phyloP scores from a whole-genome alignment of 2,797 vertebrate species.

The Meriones psammophilus region DNA sequence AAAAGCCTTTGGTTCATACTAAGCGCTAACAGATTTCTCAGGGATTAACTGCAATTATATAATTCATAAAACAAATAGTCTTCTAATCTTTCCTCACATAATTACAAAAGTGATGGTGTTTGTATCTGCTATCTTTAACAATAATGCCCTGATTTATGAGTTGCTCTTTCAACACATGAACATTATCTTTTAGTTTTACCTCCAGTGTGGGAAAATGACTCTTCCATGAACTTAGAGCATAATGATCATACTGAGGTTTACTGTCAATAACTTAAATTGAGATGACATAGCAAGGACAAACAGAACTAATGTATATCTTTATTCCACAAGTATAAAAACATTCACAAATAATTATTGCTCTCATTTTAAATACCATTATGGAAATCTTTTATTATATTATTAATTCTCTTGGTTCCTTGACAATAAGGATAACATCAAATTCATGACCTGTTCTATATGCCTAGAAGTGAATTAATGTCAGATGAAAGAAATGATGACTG shows the following conservation, averaged over 20 bases:
- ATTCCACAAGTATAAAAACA: slow-evolving; percentile 16
- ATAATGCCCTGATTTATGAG: too few relatives aligned
- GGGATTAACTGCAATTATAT: slow-evolving; percentile 20
- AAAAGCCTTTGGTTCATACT: slow-evolving; percentile 25
- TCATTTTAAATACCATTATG: slow-evolving; percentile 37
- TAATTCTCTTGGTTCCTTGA: slow-evolving; percentile 50
- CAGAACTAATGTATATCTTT: not conserved
- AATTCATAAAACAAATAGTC: slow-evolving; percentile 43
- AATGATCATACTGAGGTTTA: not conserved
- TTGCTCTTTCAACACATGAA: too few relatives aligned
- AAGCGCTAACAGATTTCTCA: slow-evolving; percentile 42
- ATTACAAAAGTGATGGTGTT: not conserved
- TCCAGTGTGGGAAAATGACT: too few relatives aligned
- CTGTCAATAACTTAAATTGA: not conserved
- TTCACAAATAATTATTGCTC: not conserved
- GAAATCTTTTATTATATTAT: slow-evolving; percentile 18
- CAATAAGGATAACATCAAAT: slow-evolving; percentile 12
- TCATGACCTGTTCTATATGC: slow-evolving; percentile 2
- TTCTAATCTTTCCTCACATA: slow-evolving; percentile 35
- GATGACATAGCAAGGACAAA: not conserved
- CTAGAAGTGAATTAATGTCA: not conserved
- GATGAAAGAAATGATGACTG: slow-evolving; percentile 32
- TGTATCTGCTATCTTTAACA: not conserved
- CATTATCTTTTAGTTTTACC: too few relatives aligned
- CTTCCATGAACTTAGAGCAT: too few relatives aligned